phyloP scores from a whole-genome alignment of 2,888 invertebrate genomes.

The Limenitis camilla region DNA sequence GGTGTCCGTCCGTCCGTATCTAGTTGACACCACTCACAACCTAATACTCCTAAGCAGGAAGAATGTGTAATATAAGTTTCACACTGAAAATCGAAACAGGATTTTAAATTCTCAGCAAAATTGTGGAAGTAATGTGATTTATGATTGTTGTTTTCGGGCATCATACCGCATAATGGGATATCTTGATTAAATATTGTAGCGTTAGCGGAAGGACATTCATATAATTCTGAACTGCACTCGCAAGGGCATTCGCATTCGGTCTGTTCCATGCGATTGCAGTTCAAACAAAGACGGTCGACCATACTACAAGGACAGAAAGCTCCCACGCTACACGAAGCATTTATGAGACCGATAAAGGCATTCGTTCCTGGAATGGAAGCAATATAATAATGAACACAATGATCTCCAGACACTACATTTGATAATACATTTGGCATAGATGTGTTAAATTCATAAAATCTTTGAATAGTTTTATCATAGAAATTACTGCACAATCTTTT shows the following conservation, averaged over 20 bases:
- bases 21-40: slow-evolving; percentile 93
- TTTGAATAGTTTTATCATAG: slow-evolving; percentile 88
- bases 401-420: slow-evolving; percentile 90
- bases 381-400: slow-evolving; percentile 90
- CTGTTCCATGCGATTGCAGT: slow-evolving; percentile 95
- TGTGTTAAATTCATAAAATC: slow-evolving; percentile 88
- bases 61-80: slow-evolving; percentile 77
- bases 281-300: slow-evolving; percentile 89
- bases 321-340: slow-evolving; percentile 87
- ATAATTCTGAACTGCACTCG: slow-evolving; percentile 81
- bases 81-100: slow-evolving; percentile 81
- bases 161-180: slow-evolving; percentile 61
- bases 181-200: slow-evolving; percentile 45
- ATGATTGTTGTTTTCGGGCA: slow-evolving; percentile 64
- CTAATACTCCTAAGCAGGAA: slow-evolving; percentile 83
- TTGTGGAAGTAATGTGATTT: slow-evolving; percentile 67
- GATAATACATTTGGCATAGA: slow-evolving; percentile 83
- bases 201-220: slow-evolving; percentile 53
- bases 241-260: slow-evolving; percentile 96
- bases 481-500: slow-evolving; percentile 90
- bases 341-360: slow-evolving; percentile 89
- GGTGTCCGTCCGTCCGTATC: slow-evolving; percentile 82
- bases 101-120: slow-evolving; percentile 72
- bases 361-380: slow-evolving; percentile 89
- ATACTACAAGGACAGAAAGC: slow-evolving; percentile 95